phyloP scores from a whole-genome alignment of 2,113 vertebrate genomes.

The Pteronura brasiliensis region DNA sequence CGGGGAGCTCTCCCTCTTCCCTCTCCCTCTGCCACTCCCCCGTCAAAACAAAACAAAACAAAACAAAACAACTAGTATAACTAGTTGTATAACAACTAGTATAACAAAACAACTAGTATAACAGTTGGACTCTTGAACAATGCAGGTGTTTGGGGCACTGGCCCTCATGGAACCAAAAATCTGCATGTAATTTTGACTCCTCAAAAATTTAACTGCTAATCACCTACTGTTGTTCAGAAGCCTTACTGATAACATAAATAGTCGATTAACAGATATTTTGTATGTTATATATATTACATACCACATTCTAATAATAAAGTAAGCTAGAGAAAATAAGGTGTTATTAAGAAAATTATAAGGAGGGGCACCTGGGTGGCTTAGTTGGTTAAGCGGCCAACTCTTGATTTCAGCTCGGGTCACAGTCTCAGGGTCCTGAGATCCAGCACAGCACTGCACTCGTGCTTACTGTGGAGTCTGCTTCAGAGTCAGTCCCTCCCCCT shows the following conservation, averaged over 20 bases:
- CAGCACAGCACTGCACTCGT: fast-evolving
- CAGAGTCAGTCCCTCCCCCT: not conserved
- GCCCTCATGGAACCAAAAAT: not conserved
- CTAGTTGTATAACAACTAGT: too few species aligned
- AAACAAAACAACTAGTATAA: too few species aligned
- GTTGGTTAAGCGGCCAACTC: not conserved
- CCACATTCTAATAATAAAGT: not conserved
- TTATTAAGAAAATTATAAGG: not conserved
- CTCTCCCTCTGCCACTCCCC: too few species aligned
- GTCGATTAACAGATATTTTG: not conserved
- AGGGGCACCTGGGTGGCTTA: not conserved
- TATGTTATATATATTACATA: not conserved
- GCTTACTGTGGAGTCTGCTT: not conserved
- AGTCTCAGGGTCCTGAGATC: not conserved
- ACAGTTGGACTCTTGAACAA: not conserved
- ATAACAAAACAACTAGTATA: too few species aligned
- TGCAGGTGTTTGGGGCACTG: not conserved
- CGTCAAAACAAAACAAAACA: too few species aligned
- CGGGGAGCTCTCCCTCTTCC: too few species aligned
- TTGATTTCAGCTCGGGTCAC: not conserved
- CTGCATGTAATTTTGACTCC: not conserved
- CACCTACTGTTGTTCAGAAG: not conserved
- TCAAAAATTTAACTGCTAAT: not conserved
- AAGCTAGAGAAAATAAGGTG: not conserved
- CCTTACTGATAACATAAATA: not conserved